These are phyloP conservation scores for Lutraria rhynchaena DNA, from an alignment of 1,140 invertebrate genomes.

Conservation along the genomic window DNA sequence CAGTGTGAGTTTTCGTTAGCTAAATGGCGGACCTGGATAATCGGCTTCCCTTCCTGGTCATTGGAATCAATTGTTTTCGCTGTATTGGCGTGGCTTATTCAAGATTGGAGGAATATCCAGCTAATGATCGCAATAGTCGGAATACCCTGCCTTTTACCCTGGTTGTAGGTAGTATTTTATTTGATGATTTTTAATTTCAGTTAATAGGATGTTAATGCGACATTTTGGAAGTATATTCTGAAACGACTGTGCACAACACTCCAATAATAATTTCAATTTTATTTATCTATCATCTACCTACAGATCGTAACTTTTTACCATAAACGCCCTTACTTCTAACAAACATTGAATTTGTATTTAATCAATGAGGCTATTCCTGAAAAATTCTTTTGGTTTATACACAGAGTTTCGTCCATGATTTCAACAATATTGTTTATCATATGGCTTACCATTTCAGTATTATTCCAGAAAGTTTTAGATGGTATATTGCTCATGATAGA, in stretches of 20 bases:
- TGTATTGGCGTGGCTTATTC: not conserved
- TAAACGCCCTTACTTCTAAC: not conserved
- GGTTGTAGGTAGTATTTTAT: constrained; percentile 20
- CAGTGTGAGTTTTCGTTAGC: constrained; percentile 10
- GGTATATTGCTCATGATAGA: constrained; percentile 65
- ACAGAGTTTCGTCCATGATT: not conserved
- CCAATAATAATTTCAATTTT: not conserved
- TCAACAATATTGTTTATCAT: not conserved
- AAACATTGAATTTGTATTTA: constrained; percentile 2
- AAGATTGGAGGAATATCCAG: constrained; percentile 13
- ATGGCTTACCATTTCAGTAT: constrained; percentile 52
- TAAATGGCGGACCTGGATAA: constrained; percentile 13
- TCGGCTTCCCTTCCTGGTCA: constrained; percentile 22
- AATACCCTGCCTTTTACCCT: not conserved
- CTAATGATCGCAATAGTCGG: not conserved
- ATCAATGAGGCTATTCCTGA: not conserved
- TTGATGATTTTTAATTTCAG: not conserved
- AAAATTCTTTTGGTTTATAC: not conserved
- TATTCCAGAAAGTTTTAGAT: constrained; percentile 72
- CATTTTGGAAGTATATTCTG: not conserved
- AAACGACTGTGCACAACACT: not conserved
- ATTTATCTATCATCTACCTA: not conserved
- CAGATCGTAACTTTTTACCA: not conserved
- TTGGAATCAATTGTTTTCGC: constrained; percentile 3
- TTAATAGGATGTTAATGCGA: not conserved